A percentile compares a stretch with the other conserved stretches of the same genome.
Conservation (phyloP, 2,888 invertebrate genomes). For the Apantesis nais region DNA sequence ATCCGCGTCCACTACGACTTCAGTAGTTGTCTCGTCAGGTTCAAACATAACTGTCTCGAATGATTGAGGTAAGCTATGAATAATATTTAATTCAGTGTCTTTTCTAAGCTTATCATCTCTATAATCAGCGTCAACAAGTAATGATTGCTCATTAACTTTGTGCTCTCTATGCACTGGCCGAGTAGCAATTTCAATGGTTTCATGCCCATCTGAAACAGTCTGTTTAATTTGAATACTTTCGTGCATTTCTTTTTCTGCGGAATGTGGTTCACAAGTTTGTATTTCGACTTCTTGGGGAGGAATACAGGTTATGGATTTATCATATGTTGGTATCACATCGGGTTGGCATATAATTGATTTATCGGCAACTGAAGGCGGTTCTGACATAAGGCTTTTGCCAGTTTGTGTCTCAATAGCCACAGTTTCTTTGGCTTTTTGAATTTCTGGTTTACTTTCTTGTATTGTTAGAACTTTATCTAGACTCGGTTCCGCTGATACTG, state of each 20-base stretch:
- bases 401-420: slow-evolving; percentile 88
- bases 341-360: slow-evolving; percentile 77
- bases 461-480: slow-evolving; percentile 48
- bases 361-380: slow-evolving; percentile 70
- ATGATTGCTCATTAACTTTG: slow-evolving; percentile 84
- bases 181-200: slow-evolving; percentile 90
- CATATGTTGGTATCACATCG: slow-evolving; percentile 70
- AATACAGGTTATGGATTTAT: slow-evolving; percentile 82
- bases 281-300: slow-evolving; percentile 86
- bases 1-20: slow-evolving; percentile 92
- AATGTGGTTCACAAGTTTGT: slow-evolving; percentile 85
- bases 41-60: slow-evolving; percentile 93
- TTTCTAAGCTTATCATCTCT: slow-evolving; percentile 82
- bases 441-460: slow-evolving; percentile 55
- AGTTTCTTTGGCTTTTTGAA: slow-evolving; percentile 52
- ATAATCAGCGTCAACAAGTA: slow-evolving; percentile 91
- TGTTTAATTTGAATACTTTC: slow-evolving; percentile 89
- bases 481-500: slow-evolving; percentile 45
- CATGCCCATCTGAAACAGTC: slow-evolving; percentile 87
- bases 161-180: slow-evolving; percentile 83
- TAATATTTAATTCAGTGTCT: slow-evolving; percentile 89
- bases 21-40: slow-evolving; percentile 93
- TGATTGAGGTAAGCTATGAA: slow-evolving; percentile 90
- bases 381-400: slow-evolving; percentile 85
- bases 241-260: slow-evolving; percentile 77